Evolutionary conservation across 2,113 vertebrate species (phyloP), one percentile per base, ranked within the genome.

Genomic region (Phylloscopus trochilus): DNA sequence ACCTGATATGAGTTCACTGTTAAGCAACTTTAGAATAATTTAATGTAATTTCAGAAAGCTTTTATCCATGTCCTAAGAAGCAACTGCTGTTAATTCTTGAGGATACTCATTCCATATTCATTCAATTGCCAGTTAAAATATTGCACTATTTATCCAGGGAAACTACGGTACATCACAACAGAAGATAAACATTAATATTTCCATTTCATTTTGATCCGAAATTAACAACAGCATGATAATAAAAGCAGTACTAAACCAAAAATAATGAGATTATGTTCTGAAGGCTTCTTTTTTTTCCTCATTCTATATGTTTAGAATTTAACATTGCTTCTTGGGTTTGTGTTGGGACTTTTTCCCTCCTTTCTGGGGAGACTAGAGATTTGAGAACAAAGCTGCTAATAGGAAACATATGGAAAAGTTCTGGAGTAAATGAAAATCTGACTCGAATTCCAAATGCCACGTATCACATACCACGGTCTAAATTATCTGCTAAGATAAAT

Each of bases 351-450:
- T 83, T 69, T 13, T 0, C 27, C 33, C 95, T 97, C 94, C 92
- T 96, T 94, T 96, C 97, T 96, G 87, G 95, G 79, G 81, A 97
- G 94, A 92, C 76, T 33, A 89, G 81, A 93, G 62, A 49, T 92
- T 93, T 97, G 91, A 97, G 97, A 98, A 98, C 91, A 97, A 97
- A 98, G 94, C 97, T 97, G 94, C 97, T 98, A 98, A 98, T 96
- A 98, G 96, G 96, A 99, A 99, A 99, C 99, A 99, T 98, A 99
- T 98, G 99, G 98, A 98, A 99, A 97, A 98, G 97, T 98, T 99
- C 98, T 98, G 96, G 97, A 97, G 97, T 91, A 95, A 96, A 97
- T 89, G 91, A 97, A 97, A 97, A 96, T 97, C 98, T 98, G 98
- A 98, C 98, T 96, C 68, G 89, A 98, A 95, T 97, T 97, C 81